Percentiles rank a stretch among this genome's conserved stretches.
Evolutionary conservation across 1,140 invertebrate genomes (phyloP).

Genomic region (Aphelenchoides avenae): DNA sequence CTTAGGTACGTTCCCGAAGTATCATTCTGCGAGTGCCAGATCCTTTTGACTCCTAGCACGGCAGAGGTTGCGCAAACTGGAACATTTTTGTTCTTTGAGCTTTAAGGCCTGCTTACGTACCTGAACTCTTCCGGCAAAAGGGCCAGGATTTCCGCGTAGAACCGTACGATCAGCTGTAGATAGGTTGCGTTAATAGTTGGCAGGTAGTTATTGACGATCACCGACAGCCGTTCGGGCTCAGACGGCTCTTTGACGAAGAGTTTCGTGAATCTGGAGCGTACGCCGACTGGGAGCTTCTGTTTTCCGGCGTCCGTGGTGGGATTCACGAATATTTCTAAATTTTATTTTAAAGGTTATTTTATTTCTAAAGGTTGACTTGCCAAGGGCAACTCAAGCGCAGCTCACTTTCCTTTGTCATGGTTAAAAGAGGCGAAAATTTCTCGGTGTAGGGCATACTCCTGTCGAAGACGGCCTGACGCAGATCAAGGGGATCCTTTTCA

Average conservation of each 20-base stretch:
- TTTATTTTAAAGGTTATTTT: slow-evolving; percentile 73
- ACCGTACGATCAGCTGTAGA: slow-evolving; percentile 75
- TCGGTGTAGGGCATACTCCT: too few species aligned
- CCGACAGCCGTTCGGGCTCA: slow-evolving; percentile 73
- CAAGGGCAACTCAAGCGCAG: slow-evolving; percentile 3
- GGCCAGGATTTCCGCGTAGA: slow-evolving; percentile 77
- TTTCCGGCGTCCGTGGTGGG: slow-evolving; percentile 98
- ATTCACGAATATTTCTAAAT: slow-evolving; percentile 98
- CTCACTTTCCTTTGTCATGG: slow-evolving; percentile 63
- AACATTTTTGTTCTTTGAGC: slow-evolving; percentile 64
- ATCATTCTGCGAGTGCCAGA: slow-evolving; percentile 67
- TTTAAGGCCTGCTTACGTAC: slow-evolving; percentile 58
- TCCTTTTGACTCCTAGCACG: slow-evolving; percentile 80
- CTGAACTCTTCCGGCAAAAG: slow-evolving; percentile 69
- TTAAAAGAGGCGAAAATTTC: too few species aligned
- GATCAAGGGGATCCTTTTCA: too few species aligned
- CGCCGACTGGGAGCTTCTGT: slow-evolving; percentile 82
- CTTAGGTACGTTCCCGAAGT: slow-evolving; percentile 61
- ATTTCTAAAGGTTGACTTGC: slow-evolving; percentile 58
- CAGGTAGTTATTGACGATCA: slow-evolving; percentile 80
- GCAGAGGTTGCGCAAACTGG: slow-evolving; percentile 85
- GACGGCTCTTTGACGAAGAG: slow-evolving; percentile 87
- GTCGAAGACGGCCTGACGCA: too few species aligned
- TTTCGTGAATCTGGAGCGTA: slow-evolving; percentile 91
- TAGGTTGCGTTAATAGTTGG: slow-evolving; percentile 66